Conservation (phyloP, 92 coral and sea anemone species). For the Chrysogorgia sp. region DNA sequence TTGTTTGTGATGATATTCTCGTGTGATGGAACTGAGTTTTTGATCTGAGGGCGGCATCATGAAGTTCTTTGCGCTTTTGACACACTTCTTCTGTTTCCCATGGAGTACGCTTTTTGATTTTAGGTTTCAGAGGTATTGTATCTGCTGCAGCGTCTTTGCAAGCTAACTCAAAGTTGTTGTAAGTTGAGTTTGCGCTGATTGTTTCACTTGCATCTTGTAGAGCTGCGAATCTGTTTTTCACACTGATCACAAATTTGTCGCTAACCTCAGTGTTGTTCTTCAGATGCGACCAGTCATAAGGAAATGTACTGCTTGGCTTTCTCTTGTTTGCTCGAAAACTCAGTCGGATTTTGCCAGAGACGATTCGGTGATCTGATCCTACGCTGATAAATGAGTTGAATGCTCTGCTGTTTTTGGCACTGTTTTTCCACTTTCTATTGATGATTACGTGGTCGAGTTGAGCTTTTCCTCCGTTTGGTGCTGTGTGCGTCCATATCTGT, state of each 20-base stretch:
- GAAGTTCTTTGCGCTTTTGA: not conserved
- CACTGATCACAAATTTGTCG: constrained; percentile 5
- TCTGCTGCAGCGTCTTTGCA: constrained; percentile 39
- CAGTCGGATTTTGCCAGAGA: constrained; percentile 5
- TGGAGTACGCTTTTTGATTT: constrained; percentile 13
- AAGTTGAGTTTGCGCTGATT: constrained; percentile 8
- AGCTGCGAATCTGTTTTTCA: constrained; percentile 40
- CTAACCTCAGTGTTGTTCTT: constrained; percentile 17
- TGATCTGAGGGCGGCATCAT: not conserved
- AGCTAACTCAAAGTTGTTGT: constrained; percentile 38
- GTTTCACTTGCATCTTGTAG: constrained; percentile 15
- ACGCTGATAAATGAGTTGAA: constrained; percentile 50
- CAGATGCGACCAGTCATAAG: constrained; percentile 39
- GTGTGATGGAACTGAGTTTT: not conserved
- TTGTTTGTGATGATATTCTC: not conserved
- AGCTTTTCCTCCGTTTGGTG: constrained; percentile 26
- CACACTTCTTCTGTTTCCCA: constrained; percentile 30
- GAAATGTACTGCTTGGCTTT: not conserved
- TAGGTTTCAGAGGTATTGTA: constrained; percentile 28
- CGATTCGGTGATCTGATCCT: constrained; percentile 59
- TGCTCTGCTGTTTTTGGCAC: constrained; percentile 48
- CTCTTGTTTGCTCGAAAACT: constrained; percentile 34
- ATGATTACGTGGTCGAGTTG: constrained; percentile 58
- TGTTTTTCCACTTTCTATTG: constrained; percentile 57
- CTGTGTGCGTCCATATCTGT: constrained; percentile 51